A percentile compares a stretch with the other conserved stretches of the same genome.
Evolutionary conservation across 2,888 invertebrate species (phyloP).

Genomic region (Plagiodera versicolora): DNA sequence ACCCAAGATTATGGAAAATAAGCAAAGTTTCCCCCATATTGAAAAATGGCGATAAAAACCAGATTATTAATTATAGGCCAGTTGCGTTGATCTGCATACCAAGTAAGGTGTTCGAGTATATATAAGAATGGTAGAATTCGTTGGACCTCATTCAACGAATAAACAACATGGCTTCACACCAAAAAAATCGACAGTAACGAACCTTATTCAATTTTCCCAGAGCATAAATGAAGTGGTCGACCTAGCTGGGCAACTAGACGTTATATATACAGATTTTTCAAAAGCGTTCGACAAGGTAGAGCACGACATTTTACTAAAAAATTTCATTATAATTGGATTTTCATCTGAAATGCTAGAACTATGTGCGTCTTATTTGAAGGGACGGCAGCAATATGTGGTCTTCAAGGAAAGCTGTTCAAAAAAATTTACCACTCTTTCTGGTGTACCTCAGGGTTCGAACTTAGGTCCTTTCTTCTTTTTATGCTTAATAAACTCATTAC

Average conservation of each 20-base stretch:
- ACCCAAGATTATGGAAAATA: background rate
- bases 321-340: background rate
- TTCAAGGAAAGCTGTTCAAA: background rate
- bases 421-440: background rate
- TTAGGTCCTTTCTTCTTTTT: background rate
- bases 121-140: no score
- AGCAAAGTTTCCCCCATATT: slow-evolving; percentile 7
- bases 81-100: slow-evolving; percentile 7
- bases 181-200: slow-evolving; percentile 5
- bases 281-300: slow-evolving; percentile 8
- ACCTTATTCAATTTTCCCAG: slow-evolving; percentile 5
- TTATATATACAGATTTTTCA: slow-evolving; percentile 9
- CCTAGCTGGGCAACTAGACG: slow-evolving; percentile 2
- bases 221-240: background rate
- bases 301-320: background rate
- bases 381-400: background rate
- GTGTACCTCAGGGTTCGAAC: background rate
- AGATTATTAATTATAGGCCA: background rate
- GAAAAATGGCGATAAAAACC: background rate
- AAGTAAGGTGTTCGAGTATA: background rate
- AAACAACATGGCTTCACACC: slow-evolving; percentile 8
- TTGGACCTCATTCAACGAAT: background rate
- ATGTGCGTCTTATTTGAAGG: slow-evolving; percentile 2
- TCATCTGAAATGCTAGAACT: background rate
- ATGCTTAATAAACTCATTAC: background rate